Evolutionary conservation across 2,888 invertebrate species (phyloP).

Genomic region (Thymelicus sylvestris): DNA sequence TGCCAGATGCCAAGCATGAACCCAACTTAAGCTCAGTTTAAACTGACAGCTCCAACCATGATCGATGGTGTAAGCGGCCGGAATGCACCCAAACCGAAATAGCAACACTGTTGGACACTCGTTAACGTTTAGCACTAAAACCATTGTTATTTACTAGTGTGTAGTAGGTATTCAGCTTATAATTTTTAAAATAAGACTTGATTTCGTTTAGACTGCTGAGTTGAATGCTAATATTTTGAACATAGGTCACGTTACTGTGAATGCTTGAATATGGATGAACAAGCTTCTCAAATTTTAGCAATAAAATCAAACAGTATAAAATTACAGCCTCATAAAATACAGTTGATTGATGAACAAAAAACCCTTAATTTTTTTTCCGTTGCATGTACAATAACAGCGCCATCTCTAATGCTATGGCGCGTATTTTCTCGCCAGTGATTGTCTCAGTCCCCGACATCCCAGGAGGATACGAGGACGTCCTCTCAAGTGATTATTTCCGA

Average conservation of each 20-base stretch:
- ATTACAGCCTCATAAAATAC: no score
- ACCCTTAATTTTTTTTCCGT: no score
- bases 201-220: no score
- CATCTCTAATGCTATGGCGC: slow-evolving; percentile 12
- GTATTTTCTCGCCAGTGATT: slow-evolving; percentile 55
- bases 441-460: slow-evolving; percentile 55
- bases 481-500: slow-evolving; percentile 45
- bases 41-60: slow-evolving; percentile 47
- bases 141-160: slow-evolving; percentile 3
- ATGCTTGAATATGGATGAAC: no score
- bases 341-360: no score
- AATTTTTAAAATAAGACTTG: slow-evolving; percentile 6
- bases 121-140: slow-evolving; percentile 42
- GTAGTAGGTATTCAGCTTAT: slow-evolving; percentile 1
- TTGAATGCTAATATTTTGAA: no score
- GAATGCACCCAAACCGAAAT: slow-evolving; percentile 45
- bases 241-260: no score
- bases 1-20: slow-evolving; percentile 44
- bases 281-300: no score
- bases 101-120: slow-evolving; percentile 41
- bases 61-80: slow-evolving; percentile 50
- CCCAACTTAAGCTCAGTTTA: slow-evolving; percentile 51
- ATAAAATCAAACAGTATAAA: no score
- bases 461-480: slow-evolving; percentile 44
- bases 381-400: background rate